Base-by-base conservation (phyloP, 1,140 invertebrate species). In the Globodera ellingtonae region DNA sequence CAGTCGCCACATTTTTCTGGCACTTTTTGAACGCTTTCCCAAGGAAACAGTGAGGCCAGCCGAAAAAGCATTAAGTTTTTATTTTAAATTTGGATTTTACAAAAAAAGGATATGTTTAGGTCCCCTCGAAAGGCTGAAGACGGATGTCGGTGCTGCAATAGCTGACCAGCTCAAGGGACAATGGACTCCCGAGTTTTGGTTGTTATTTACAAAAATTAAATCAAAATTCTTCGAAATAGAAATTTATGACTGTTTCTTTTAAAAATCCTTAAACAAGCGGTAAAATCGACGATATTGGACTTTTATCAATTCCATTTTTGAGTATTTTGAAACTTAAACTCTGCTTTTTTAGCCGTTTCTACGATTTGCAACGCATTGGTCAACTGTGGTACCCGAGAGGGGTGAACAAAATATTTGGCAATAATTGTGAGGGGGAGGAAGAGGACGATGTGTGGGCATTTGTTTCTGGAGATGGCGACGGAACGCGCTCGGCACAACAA, bases 141-240 rank as follows among this genome's bases (percentile, higher is more conserved):
- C 48, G 6, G 70, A 82, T 35, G 81, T 72, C 48, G 81, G 81
- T 24, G 72, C 47, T 52, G 13, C 24, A 15, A 82, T 82, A 9
- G 52, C 72, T 59, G 66, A 77, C 15, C 81, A 82, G 24, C 50
- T 82, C 8, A 48, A 15, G n/a, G 81, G 72, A n/a, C 21, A 73
- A 5, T 82, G 81, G 81, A 73, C 70, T 21, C 81, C 81, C 9
- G 81, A 82, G 67, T 82, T 82, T 62, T 82, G 79, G 52, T 70
- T 10, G 4, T 2, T 3, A 10, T 70, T 44, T 44, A 10, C 7
- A 6, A 48, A 50, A 4, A 6, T 72, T 50, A 35, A 6, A 72
- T 21, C 6, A 52, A 56, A 75, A 50, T 24, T 24, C 21, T 75
- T 56, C n/a, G 18, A 75, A 24, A 47, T 24, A 13, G 24, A 75